Conservation (phyloP, 2,888 invertebrate genomes). For the Linnaemya tessellans region DNA sequence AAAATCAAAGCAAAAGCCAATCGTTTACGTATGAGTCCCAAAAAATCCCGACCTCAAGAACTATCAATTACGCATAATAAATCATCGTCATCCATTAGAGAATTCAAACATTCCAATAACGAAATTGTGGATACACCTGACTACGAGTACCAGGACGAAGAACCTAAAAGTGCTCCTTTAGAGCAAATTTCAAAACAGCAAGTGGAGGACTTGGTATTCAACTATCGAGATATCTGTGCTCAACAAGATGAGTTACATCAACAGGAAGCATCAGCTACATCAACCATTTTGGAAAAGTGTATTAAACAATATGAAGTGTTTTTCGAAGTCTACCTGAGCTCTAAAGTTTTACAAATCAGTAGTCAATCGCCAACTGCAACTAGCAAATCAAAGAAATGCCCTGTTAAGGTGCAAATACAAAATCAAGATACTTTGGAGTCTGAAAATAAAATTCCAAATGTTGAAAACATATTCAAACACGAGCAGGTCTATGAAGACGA, state of each 20-base stretch:
- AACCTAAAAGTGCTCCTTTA: slow-evolving; percentile 79
- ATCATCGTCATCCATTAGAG: slow-evolving; percentile 26
- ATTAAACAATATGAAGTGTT: slow-evolving; percentile 85
- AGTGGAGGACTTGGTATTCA: slow-evolving; percentile 69
- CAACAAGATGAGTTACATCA: slow-evolving; percentile 77
- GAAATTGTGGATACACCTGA: slow-evolving; percentile 58
- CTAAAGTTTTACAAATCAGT: slow-evolving; percentile 75
- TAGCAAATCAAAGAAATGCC: slow-evolving; percentile 71
- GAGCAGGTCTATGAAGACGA: slow-evolving; percentile 84
- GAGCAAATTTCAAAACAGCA: slow-evolving; percentile 69
- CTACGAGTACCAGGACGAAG: slow-evolving; percentile 74
- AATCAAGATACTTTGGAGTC: slow-evolving; percentile 64
- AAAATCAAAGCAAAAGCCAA: slow-evolving; percentile 82
- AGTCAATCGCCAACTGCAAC: slow-evolving; percentile 62
- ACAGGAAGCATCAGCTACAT: slow-evolving; percentile 49
- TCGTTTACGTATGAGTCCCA: slow-evolving; percentile 80
- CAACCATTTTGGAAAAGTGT: slow-evolving; percentile 85
- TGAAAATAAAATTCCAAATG: slow-evolving; percentile 69
- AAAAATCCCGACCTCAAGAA: slow-evolving; percentile 79
- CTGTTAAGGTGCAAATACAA: slow-evolving; percentile 77
- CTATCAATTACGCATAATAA: slow-evolving; percentile 74
- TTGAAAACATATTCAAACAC: slow-evolving; percentile 79
- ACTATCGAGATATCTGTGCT: slow-evolving; percentile 71
- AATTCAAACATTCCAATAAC: slow-evolving; percentile 55
- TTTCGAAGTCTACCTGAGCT: slow-evolving; percentile 82